phyloP scores from a whole-genome alignment of 1,140 invertebrate species.

The Sycophila sp. region DNA sequence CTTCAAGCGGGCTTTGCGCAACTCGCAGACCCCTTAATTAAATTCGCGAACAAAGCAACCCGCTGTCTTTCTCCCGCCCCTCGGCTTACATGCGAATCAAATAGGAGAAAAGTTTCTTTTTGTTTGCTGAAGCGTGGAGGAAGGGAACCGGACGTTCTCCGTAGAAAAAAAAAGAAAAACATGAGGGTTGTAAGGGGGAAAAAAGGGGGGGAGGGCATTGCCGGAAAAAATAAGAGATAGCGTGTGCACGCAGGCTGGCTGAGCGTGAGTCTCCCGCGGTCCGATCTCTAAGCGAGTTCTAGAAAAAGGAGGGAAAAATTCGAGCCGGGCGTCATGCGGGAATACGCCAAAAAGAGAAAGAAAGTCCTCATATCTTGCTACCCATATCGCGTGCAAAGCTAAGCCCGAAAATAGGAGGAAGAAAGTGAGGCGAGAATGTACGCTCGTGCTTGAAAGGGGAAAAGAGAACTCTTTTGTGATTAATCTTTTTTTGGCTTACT shows the following conservation, averaged over 20 bases:
- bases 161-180: conserved; percentile 12
- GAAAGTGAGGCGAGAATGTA: background rate
- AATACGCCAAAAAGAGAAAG: conserved; percentile 1
- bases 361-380: conserved; percentile 21
- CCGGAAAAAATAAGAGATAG: conserved; percentile 29
- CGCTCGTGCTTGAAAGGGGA: background rate
- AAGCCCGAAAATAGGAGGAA: background rate
- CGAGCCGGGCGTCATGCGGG: background rate
- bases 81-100: conserved; percentile 33
- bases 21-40: conserved; percentile 38
- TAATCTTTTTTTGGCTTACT: too few relatives aligned
- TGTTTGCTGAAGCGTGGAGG: background rate
- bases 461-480: too few relatives aligned
- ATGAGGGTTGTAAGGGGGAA: background rate
- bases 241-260: background rate
- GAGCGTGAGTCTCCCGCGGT: background rate
- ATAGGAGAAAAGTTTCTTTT: conserved; percentile 30
- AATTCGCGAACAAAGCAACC: conserved; percentile 39
- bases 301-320: conserved; percentile 3
- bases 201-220: background rate
- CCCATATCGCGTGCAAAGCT: conserved; percentile 22
- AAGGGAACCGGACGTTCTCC: conserved; percentile 37
- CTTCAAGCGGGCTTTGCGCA: conserved; percentile 11
- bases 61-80: conserved; percentile 18
- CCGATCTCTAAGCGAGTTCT: background rate